Base-by-base conservation (phyloP, 2,888 invertebrate genomes). In the Bugula neritina region DNA sequence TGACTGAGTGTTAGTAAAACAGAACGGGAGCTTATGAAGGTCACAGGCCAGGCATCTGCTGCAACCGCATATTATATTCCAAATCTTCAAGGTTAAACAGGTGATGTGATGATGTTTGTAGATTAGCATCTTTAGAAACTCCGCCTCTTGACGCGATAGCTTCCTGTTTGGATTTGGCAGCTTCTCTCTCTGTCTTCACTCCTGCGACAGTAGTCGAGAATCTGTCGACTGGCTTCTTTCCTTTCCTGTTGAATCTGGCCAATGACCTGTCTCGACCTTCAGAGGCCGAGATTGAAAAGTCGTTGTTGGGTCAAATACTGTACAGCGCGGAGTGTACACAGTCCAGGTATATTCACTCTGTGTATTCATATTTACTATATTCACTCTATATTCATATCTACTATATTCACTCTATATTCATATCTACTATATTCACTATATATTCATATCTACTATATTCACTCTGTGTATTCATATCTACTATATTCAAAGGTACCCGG, bases 281-380 rank as follows among this genome's bases (percentile, higher is more conserved):
- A 31, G 63, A 63, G 63, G 63, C 31, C 3, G 10, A 31, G 27
- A 31, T 63, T 13, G 63, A 63, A n/a, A 63, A 27, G 63, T 63
- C 63, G 31, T 27, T 63, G 29, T 31, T 63, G 31, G 63, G 63
- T 63, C 63, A 63, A 25, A 31, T 63, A 10, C 31, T 63, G 2
- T 63, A 63, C 63, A 63, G 63, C 63, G 29, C 63, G 5, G 63
- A 63, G 63, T 63, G 63, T 31, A 13, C 27, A 5, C 29, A 25
- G 10, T 25, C 63, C 31, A 63, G 31, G 63, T 63, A 31, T 31
- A 10, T n/a, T 27, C 43, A 5, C 43, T n/a, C n/a, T n/a, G n/a
- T 43, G 43, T 43, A 43, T 17, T 43, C 43, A 43, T 43, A 43
- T 43, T 17, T 43, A 43, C 17, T 43, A 5, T 43, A 17, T n/a